Conservation (phyloP, 1,140 invertebrate species). For the Bombus polaris region DNA sequence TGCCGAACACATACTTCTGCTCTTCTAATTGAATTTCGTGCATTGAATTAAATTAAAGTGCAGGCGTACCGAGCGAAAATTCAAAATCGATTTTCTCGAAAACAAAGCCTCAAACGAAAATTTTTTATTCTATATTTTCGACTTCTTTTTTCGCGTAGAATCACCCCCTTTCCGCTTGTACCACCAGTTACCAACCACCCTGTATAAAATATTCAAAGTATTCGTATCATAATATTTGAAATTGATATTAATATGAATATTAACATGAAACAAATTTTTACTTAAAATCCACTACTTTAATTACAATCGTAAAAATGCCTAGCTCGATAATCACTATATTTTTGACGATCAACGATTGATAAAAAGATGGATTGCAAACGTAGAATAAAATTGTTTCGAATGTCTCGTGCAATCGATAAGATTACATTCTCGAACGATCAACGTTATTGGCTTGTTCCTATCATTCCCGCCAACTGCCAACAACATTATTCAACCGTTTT, state of each 20-base stretch:
- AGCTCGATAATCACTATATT: background rate
- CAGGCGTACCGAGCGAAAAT: too few relatives aligned
- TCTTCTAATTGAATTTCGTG: too few relatives aligned
- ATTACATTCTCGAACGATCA: background rate
- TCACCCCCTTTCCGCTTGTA: too few relatives aligned
- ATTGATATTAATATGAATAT: too few relatives aligned
- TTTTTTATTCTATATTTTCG: too few relatives aligned
- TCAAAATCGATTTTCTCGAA: too few relatives aligned
- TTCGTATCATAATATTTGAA: background rate
- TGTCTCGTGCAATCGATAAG: background rate
- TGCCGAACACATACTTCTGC: too few relatives aligned
- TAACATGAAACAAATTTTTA: background rate
- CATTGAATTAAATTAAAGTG: too few relatives aligned
- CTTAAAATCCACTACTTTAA: background rate
- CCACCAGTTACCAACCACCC: too few relatives aligned
- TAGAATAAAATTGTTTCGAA: background rate
- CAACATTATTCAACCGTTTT: background rate
- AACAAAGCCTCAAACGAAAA: too few relatives aligned
- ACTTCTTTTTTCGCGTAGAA: too few relatives aligned
- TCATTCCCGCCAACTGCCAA: conserved; percentile 21
- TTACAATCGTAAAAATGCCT: background rate
- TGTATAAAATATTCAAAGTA: too few relatives aligned
- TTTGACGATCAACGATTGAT: background rate
- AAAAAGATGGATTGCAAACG: background rate
- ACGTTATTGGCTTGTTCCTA: background rate